phyloP scores from a whole-genome alignment of 1,140 invertebrate species.

The Micrasema longulum region DNA sequence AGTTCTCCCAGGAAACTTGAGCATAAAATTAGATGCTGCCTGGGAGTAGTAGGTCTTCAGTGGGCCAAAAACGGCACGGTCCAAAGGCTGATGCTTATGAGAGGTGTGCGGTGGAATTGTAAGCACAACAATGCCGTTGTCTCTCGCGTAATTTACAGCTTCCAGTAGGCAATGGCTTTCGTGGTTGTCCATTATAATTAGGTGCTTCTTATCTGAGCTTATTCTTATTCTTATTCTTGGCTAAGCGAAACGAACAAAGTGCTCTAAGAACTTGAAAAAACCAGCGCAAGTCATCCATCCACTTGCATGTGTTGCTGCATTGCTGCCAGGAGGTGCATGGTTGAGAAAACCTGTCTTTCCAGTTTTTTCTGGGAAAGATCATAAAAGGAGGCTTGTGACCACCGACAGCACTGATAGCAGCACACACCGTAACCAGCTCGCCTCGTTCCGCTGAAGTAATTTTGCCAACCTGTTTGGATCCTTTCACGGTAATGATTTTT shows the following conservation, averaged over 20 bases:
- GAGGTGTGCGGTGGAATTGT: slow-evolving; percentile 15
- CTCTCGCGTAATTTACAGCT: background rate
- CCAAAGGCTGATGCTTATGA: background rate
- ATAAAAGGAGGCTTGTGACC: slow-evolving; percentile 3
- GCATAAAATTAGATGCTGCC: background rate
- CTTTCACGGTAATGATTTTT: background rate
- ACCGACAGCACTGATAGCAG: slow-evolving; percentile 17
- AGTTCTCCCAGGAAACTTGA: background rate
- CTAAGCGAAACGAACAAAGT: too few species aligned
- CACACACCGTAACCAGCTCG: background rate
- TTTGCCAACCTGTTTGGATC: background rate
- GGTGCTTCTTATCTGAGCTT: background rate
- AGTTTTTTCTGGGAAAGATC: slow-evolving; percentile 14
- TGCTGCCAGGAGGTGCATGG: background rate
- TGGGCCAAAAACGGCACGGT: slow-evolving; percentile 5
- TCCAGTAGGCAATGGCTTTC: background rate
- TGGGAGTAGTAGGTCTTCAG: background rate
- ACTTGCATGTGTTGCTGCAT: background rate
- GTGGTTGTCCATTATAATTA: background rate
- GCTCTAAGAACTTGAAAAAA: background rate
- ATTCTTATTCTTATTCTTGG: background rate
- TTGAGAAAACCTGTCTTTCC: background rate
- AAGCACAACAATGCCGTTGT: slow-evolving; percentile 5
- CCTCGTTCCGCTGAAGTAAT: too few species aligned
- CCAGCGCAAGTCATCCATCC: background rate